Evolutionary conservation across 2,888 invertebrate genomes (phyloP).

Genomic region (Nemurella pictetii): DNA sequence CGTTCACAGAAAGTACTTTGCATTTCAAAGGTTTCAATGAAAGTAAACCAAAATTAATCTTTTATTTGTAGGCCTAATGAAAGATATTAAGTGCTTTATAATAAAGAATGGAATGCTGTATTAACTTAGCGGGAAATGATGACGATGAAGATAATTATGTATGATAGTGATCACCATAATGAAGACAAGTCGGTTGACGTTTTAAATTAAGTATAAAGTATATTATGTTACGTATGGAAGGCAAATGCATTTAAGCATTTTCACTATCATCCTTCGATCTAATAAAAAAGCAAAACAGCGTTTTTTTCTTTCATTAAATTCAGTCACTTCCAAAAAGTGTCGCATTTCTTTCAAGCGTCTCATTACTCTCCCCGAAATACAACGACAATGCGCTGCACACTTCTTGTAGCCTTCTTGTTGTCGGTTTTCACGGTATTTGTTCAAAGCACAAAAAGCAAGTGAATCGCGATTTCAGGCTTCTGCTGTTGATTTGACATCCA

Average conservation of each 20-base stretch:
- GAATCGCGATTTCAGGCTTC: slow-evolving; percentile 22
- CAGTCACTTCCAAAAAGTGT: too few species aligned
- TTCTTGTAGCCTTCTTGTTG: background rate
- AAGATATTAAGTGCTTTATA: background rate
- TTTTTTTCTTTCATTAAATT: too few species aligned
- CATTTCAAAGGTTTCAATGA: too few species aligned
- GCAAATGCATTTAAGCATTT: too few species aligned
- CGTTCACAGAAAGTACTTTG: too few species aligned
- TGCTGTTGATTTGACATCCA: slow-evolving; percentile 1
- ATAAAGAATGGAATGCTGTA: slow-evolving; percentile 2
- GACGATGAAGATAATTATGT: background rate
- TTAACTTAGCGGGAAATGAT: background rate
- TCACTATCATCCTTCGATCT: too few species aligned
- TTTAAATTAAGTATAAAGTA: background rate
- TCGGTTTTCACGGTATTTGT: slow-evolving; percentile 9
- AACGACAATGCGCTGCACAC: background rate
- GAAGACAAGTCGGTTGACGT: background rate
- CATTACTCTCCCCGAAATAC: background rate
- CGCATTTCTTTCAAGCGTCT: background rate
- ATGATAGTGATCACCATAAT: background rate
- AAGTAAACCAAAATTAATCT: background rate
- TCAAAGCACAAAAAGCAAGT: background rate
- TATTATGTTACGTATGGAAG: background rate
- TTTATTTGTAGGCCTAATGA: background rate
- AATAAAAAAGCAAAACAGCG: too few species aligned